Percentiles rank a stretch among this genome's conserved stretches.
Conservation (phyloP, 1,140 invertebrate genomes). For the Parasteatoda tepidariorum region DNA sequence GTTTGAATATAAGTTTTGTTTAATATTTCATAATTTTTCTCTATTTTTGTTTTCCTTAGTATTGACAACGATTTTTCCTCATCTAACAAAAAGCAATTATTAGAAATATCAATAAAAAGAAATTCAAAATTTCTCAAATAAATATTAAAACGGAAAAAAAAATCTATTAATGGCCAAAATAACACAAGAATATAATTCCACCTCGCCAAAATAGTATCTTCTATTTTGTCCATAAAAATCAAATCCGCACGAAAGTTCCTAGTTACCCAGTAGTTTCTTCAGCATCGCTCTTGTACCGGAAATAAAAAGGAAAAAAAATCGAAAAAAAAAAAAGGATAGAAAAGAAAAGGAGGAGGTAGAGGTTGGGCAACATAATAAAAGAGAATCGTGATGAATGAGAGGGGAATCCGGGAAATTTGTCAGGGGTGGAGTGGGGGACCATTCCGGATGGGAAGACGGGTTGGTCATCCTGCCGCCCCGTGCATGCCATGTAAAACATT, state of each 20-base stretch:
- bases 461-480: constrained; percentile 49
- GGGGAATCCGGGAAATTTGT: constrained; percentile 54
- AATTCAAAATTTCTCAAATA: too few species aligned
- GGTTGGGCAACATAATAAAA: constrained; percentile 46
- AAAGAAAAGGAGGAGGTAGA: constrained; percentile 1
- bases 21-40: too few species aligned
- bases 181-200: not conserved
- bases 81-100: too few species aligned
- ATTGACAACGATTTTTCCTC: too few species aligned
- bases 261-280: not conserved
- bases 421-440: constrained; percentile 11
- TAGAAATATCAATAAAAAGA: too few species aligned
- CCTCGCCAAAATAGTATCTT: not conserved
- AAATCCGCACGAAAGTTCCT: not conserved
- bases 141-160: too few species aligned
- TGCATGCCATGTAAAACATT: constrained; percentile 57
- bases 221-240: not conserved
- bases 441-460: constrained; percentile 34
- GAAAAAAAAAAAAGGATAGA: not conserved
- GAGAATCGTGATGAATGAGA: constrained; percentile 50
- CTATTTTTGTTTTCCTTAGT: too few species aligned
- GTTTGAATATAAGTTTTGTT: too few species aligned
- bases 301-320: not conserved
- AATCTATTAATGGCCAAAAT: not conserved
- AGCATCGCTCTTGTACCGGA: not conserved